Conservation (phyloP, 2,888 invertebrate genomes). For the Chrysomela aeneicollis region DNA sequence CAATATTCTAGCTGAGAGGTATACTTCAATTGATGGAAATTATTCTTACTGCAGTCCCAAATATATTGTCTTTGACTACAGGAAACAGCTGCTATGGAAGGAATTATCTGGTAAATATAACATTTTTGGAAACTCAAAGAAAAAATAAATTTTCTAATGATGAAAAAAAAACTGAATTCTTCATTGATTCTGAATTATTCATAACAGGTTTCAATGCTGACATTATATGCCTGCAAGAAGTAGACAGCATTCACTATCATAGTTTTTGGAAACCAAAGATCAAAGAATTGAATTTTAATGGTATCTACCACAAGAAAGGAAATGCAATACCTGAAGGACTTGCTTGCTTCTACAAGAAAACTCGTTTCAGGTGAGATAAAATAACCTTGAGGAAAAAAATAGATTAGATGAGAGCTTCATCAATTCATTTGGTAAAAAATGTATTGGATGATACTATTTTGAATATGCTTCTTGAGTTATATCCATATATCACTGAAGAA, state of each 20-base stretch:
- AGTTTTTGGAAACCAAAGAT: slow-evolving; percentile 72
- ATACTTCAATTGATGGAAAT: slow-evolving; percentile 83
- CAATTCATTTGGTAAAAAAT: too few species aligned
- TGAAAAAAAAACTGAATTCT: too few species aligned
- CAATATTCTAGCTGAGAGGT: slow-evolving; percentile 90
- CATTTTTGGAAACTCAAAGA: too few species aligned
- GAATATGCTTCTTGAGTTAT: too few species aligned
- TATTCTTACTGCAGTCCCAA: slow-evolving; percentile 86
- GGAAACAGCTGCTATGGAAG: slow-evolving; percentile 84
- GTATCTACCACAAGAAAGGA: slow-evolving; percentile 76
- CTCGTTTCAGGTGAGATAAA: slow-evolving; percentile 70
- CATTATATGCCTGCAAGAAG: slow-evolving; percentile 92
- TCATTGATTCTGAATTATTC: too few species aligned
- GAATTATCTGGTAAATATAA: slow-evolving; percentile 75
- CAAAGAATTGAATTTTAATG: slow-evolving; percentile 64
- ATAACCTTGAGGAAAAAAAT: too few species aligned
- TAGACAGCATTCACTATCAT: slow-evolving; percentile 80
- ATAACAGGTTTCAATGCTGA: slow-evolving; percentile 86
- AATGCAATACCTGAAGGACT: slow-evolving; percentile 81
- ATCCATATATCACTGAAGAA: too few species aligned
- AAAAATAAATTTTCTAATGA: too few species aligned
- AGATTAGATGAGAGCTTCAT: too few species aligned
- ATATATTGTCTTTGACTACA: slow-evolving; percentile 83
- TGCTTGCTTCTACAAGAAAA: slow-evolving; percentile 76
- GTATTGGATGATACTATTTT: too few species aligned